Evolutionary conservation across 2,888 invertebrate genomes (phyloP), one percentile per base, ranked within the genome.

Genomic region (Sphaerophoria rueppellii): DNA sequence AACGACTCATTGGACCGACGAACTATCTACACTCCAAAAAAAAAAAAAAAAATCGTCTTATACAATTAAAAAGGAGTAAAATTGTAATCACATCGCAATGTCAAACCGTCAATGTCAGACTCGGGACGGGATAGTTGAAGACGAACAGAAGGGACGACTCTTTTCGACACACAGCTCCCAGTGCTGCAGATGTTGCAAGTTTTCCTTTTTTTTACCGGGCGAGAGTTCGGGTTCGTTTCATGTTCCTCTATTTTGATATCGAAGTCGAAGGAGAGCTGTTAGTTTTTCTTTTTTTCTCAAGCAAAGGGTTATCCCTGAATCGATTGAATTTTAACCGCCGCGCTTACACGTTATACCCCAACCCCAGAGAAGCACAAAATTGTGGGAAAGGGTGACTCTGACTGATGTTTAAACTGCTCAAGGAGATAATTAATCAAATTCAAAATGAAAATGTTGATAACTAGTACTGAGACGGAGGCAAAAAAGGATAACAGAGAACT

Each of bases 391-490:
- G 81, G 76, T 81, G 76, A 74, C 46, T 58, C 57, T 81, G 76
- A 74, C 46, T 58, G 67, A 65, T 65, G 65, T 65, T 50, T 34
- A 70, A 80, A 76, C 72, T 76, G 55, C 72, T 81, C 70, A 70
- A 70, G 70, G 60, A 70, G 70, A 70, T 71, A 85, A 85, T 85
- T 85, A 85, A 85, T 85, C 85, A 85, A 85, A 85, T 67, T 85
- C 85, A 85, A 81, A 81, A 85, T 85, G 85, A 77, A 77, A 85
- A 85, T 69, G 73, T 77, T 77, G 81, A 76, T 85, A 85, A 58
- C 72, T 43, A 61, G 73, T 43, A 4, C 46, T 70, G 72, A 40
- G 35, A 46, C 46, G 50, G 54, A 2, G 9, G 34, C 5, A 46
- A 46, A 61, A 11, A 6, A 11, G 5, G 34, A 24, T 7, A 1